A percentile compares a stretch with the other conserved stretches of the same genome.
These are phyloP conservation scores for Drepana falcataria DNA, from an alignment of 2,888 invertebrate genomes.

Conservation along the genomic window DNA sequence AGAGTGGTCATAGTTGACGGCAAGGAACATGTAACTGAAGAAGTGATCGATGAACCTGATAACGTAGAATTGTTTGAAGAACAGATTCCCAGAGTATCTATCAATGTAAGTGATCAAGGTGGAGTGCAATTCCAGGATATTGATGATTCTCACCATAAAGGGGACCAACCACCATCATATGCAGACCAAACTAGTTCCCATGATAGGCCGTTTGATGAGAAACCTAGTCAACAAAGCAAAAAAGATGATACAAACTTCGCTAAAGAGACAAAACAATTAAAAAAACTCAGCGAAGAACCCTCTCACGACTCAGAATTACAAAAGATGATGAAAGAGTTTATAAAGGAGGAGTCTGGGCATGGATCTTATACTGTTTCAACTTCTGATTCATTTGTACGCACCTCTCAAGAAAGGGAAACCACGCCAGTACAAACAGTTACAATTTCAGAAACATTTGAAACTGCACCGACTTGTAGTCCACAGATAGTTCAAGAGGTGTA, in stretches of 20 bases:
- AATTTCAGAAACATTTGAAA: conserved; percentile 28
- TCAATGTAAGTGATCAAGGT: conserved; percentile 80
- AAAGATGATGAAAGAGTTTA: conserved; percentile 41
- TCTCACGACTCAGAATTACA: conserved; percentile 29
- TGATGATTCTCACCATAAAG: conserved; percentile 38
- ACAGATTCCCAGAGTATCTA: conserved; percentile 84
- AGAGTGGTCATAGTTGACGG: conserved; percentile 89
- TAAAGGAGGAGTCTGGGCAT: conserved; percentile 39
- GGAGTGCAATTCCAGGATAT: conserved; percentile 60
- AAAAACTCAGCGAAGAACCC: conserved; percentile 13
- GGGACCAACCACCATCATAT: conserved; percentile 26
- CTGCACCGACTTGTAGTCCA: conserved; percentile 19
- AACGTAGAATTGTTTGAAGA: conserved; percentile 85
- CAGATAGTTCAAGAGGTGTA: conserved; percentile 22
- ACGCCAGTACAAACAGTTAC: conserved; percentile 30
- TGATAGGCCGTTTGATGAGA: conserved; percentile 13
- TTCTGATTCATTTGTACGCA: conserved; percentile 11
- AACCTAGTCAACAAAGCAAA: conserved; percentile 8
- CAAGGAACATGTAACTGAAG: conserved; percentile 90
- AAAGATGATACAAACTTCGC: conserved; percentile 16
- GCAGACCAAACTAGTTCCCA: conserved; percentile 12
- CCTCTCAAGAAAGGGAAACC: conserved; percentile 27
- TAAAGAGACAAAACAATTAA: conserved; percentile 12
- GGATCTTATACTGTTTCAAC: conserved; percentile 16
- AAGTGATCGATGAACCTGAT: conserved; percentile 91